phyloP scores from a whole-genome alignment of 2,797 vertebrate genomes.

The Notamacropus eugenii region DNA sequence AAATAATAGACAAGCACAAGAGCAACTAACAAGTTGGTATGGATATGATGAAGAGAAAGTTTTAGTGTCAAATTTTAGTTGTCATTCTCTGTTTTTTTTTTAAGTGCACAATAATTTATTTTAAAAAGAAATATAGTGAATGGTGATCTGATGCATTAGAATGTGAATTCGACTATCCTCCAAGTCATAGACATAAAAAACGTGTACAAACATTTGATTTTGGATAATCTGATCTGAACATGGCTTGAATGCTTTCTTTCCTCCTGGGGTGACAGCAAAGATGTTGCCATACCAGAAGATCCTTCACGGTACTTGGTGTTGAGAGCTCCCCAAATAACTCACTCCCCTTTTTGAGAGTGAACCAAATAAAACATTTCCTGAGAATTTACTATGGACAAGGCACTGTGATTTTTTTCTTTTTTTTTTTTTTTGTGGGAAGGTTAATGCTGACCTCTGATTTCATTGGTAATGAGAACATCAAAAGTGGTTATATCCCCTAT shows the following conservation, averaged over 20 bases:
- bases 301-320: background rate
- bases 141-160: conserved; percentile 29
- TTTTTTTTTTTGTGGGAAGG: background rate
- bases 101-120: background rate
- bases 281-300: background rate
- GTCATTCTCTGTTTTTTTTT: background rate
- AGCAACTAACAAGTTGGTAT: background rate
- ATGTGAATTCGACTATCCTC: conserved; percentile 21
- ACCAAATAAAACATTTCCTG: background rate
- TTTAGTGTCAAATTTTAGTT: background rate
- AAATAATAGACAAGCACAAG: background rate
- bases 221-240: background rate
- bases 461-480: background rate
- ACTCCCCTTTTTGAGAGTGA: background rate
- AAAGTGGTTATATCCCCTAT: background rate
- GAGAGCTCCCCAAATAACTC: background rate
- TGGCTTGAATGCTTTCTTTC: background rate
- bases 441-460: background rate
- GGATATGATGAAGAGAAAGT: background rate
- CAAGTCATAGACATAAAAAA: background rate
- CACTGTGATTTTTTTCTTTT: too few species aligned
- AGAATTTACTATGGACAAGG: background rate
- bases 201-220: background rate
- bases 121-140: background rate
- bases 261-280: background rate